Percentiles rank a stretch among this genome's conserved stretches.
Evolutionary conservation across 2,113 vertebrate species (phyloP).

Genomic region (Ctenodactylus gundi): DNA sequence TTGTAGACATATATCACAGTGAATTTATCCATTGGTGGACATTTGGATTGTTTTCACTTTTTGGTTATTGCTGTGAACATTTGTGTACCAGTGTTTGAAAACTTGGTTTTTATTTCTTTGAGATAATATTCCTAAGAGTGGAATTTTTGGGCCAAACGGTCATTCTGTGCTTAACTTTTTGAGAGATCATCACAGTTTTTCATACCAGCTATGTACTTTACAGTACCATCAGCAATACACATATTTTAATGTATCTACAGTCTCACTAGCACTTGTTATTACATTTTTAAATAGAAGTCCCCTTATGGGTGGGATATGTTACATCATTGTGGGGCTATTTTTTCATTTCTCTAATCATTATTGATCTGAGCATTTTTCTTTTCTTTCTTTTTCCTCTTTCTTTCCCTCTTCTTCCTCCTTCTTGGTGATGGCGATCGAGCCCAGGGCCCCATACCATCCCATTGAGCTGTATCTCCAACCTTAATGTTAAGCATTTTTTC

Average conservation of each 20-base stretch:
- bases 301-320: background rate
- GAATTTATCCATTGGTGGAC: background rate
- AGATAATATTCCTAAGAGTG: background rate
- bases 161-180: constrained; percentile 31
- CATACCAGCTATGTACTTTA: background rate
- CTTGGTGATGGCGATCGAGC: background rate
- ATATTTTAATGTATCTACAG: background rate
- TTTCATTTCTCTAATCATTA: background rate
- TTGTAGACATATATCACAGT: background rate
- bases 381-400: background rate
- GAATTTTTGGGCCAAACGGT: background rate
- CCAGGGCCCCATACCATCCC: background rate
- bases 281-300: background rate
- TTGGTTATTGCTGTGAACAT: background rate
- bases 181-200: background rate
- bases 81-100: background rate
- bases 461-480: background rate
- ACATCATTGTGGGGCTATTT: background rate
- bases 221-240: background rate
- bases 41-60: background rate
- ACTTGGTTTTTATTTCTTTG: constrained; percentile 11
- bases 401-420: background rate
- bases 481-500: background rate
- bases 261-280: background rate
- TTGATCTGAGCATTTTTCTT: background rate